Base-by-base conservation (phyloP, 2,888 invertebrate genomes). In the Erebia ligea region DNA sequence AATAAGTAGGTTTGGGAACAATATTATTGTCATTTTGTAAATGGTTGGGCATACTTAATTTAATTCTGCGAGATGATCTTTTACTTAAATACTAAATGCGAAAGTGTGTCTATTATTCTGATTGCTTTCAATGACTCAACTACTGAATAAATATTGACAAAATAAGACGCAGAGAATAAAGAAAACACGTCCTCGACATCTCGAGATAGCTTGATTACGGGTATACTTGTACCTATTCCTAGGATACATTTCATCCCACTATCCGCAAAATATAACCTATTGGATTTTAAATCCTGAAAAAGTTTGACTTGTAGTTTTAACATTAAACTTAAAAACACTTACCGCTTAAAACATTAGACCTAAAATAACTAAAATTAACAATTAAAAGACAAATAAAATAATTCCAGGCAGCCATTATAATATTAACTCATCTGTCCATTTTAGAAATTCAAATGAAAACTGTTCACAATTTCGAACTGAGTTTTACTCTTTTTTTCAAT, bases 331-430 rank as follows among this genome's bases (percentile, higher is more conserved):
- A 21, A 5, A 68, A 57, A 57, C 13, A 62, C 83, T 83, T 82
- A 88, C 89, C 89, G 67, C 82, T 79, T 67, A 80, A 73, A 71
- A 84, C 79, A 69, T 66, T 66, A 63, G 42, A 67, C 62, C 71
- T 73, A 73, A 69, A 70, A 73, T 75, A 77, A 76, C 70, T 71
- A 78, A 75, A 70, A 65, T 78, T 48, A 58, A 77, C 56, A 74
- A 77, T 68, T 76, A 79, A 72, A 61, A 78, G 72, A 75, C 73
- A 66, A 21, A 71, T n/a, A n/a, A 67, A 63, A 58, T 21, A 58
- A 59, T 54, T 68, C 63, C 52, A 21, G 52, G 59, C 34, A 68
- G 21, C 73, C 72, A 76, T 70, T 64, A 48, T 21, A 59, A 34
- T 2, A 6, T 34, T 5, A 59, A 69, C 19, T 73, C 42, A 58